phyloP scores from a whole-genome alignment of 2,797 vertebrate genomes.

The Sebastes nivosus region DNA sequence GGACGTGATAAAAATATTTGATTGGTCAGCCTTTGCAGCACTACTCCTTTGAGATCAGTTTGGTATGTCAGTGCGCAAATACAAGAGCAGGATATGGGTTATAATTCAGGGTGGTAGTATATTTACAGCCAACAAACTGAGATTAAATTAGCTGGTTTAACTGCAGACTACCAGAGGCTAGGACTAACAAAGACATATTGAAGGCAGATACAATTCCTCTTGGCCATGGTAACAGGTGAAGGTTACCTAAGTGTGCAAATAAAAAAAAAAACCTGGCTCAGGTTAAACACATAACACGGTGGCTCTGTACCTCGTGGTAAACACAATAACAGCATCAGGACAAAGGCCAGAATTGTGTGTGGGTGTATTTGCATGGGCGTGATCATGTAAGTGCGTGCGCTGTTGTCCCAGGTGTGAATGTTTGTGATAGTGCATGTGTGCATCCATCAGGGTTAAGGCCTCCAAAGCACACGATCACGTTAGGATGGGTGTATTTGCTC shows the following conservation, averaged over 20 bases:
- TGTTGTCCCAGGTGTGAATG: slow-evolving; percentile 20
- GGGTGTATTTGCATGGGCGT: slow-evolving; percentile 35
- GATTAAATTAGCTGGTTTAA: background rate
- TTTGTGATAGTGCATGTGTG: background rate
- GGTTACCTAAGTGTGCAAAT: background rate
- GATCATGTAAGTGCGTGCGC: slow-evolving; percentile 12
- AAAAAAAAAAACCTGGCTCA: background rate
- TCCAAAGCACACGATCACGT: background rate
- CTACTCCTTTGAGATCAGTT: background rate
- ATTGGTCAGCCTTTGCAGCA: background rate
- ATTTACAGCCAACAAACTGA: background rate
- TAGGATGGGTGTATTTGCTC: slow-evolving; percentile 23
- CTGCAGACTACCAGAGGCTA: background rate
- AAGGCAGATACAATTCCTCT: background rate
- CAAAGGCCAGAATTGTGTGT: background rate
- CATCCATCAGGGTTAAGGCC: background rate
- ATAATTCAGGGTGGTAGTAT: background rate
- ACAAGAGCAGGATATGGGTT: background rate
- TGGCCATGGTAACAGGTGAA: background rate
- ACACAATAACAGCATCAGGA: background rate
- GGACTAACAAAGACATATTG: background rate
- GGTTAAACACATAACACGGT: slow-evolving; percentile 4
- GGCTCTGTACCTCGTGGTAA: background rate
- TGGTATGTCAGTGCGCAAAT: background rate
- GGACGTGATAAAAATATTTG: background rate